phyloP scores from a whole-genome alignment of 2,888 invertebrate species.

The Linnaemya tessellans region DNA sequence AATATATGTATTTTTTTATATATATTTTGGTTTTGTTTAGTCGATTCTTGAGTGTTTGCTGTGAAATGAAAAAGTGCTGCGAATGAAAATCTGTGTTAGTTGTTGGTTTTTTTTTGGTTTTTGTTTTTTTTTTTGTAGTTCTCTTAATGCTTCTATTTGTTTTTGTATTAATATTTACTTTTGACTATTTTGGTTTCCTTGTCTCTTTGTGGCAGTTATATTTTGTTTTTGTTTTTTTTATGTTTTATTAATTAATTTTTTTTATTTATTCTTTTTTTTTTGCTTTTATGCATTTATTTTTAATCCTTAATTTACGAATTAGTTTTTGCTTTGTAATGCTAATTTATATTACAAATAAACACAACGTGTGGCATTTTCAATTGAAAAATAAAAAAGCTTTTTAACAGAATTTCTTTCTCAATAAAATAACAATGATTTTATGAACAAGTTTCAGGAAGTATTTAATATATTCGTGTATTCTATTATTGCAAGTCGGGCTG shows the following conservation, averaged over 20 bases:
- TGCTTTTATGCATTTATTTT: slow-evolving; percentile 61
- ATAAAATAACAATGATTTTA: slow-evolving; percentile 3
- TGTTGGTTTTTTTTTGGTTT: slow-evolving; percentile 28
- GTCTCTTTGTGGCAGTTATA: slow-evolving; percentile 79
- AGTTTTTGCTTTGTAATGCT: slow-evolving; percentile 54
- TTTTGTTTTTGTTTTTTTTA: slow-evolving; percentile 58
- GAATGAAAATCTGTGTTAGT: slow-evolving; percentile 22
- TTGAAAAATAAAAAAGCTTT: slow-evolving; percentile 24
- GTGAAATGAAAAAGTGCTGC: slow-evolving; percentile 48
- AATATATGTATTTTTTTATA: slow-evolving; percentile 8
- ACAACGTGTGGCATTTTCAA: slow-evolving; percentile 66
- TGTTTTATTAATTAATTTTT: slow-evolving; percentile 63
- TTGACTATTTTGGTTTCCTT: slow-evolving; percentile 61
- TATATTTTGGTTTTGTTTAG: not conserved
- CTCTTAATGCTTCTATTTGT: slow-evolving; percentile 13
- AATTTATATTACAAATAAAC: slow-evolving; percentile 70
- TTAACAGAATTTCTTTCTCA: slow-evolving; percentile 23
- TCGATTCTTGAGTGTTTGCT: slow-evolving; percentile 22
- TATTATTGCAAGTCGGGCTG: slow-evolving; percentile 10
- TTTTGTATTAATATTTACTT: slow-evolving; percentile 23
- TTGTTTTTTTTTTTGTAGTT: not conserved
- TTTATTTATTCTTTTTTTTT: slow-evolving; percentile 49
- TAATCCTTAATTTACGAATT: slow-evolving; percentile 70
- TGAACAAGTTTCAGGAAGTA: slow-evolving; percentile 44
- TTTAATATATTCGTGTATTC: slow-evolving; percentile 1